Evolutionary conservation across 2,797 vertebrate genomes (phyloP), one percentile per base, ranked within the genome.

Genomic region (Pangasius djambal): DNA sequence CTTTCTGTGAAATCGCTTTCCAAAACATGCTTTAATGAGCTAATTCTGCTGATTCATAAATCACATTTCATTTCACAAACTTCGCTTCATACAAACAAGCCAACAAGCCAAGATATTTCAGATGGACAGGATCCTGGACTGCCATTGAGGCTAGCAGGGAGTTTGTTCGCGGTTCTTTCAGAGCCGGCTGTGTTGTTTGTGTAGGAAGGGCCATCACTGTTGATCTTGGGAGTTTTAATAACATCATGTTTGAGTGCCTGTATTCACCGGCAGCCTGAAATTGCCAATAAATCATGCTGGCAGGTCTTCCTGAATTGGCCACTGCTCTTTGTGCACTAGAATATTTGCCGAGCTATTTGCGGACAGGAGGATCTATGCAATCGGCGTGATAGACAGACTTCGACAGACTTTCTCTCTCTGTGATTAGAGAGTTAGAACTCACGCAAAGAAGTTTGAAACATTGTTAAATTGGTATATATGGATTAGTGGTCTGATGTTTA

Each of bases 1-100:
- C 69, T 31, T 90, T 88, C 57, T 44, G 48, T 40, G 22, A 59
- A 83, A 85, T 15, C 44, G 48, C 31, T 82, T 22, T 78, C 52
- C n/a, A 86, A 88, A 88, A 31, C 40, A 28, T 40, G n/a, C 85
- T 72, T 87, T 70, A 75, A 82, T 59, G 25, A 44, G 69, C 37
- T 37, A 31, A 69, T 40, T 44, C 20, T 70, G n/a, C 59, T 77
- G 88, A 87, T 72, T 72, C 22, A 34, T 81, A 18, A 18, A 48
- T 67, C 40, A 48, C 22, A 18, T 48, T 31, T 83, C 28, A 50
- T 67, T 31, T 6, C 59, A 83, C n/a, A n/a, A 18, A n/a, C 59
- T 83, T 18, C 55, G 22, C 70, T 65, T 57, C n/a, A 37, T 90
- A 77, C 28, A n/a, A 75, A 22, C 55, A 52, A 67, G 34, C 48